Base-by-base conservation (phyloP, 2,113 vertebrate genomes). In the Marmota monax region DNA sequence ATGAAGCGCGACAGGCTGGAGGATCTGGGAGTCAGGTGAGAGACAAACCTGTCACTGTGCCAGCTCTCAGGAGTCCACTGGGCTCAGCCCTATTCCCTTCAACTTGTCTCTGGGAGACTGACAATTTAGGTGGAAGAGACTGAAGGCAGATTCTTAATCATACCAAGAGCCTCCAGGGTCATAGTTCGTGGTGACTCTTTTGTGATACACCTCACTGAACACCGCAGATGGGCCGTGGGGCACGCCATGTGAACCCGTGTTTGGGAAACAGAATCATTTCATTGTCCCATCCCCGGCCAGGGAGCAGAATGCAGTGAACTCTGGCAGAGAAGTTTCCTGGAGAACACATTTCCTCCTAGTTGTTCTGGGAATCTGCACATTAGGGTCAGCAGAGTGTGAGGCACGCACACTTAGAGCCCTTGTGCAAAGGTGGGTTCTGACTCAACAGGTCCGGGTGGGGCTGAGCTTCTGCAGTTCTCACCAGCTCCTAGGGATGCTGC, bases 21-120 rank as follows among this genome's bases (percentile, higher is more conserved):
- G 97, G 76, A 42, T 93, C 96, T 32, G 65, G 93, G 65, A 45
- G 20, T 77, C 94, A 98, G 98, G 98, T 97, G 72, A 98, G 98
- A 79, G 37, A 23, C 74, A 16, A 32, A 84, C 45, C 34, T 51
- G 17, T 20, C 11, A 0, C 42, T 9, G 65, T 8, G 14, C 16
- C 58, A 1, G 2, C 23, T 53, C 89, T 27, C 29, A 42, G 42
- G n/a, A 14, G 29, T 13, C 67, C 22, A 0, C 42, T 56, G 58
- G 27, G 2, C 76, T 39, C 1, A 6, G 39, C 29, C 6, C 39
- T 6, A 1, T 37, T 61, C 37, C 88, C 34, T 48, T 82, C 20
- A 4, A 32, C 13, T 25, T 37, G 17, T 10, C 27, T 2, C 0
- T 7, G n/a, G 16, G 78, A 14, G 39, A 39, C 48, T 53, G 48